Base-by-base conservation (phyloP, 2,888 invertebrate species). In the Andrena dorsata region DNA sequence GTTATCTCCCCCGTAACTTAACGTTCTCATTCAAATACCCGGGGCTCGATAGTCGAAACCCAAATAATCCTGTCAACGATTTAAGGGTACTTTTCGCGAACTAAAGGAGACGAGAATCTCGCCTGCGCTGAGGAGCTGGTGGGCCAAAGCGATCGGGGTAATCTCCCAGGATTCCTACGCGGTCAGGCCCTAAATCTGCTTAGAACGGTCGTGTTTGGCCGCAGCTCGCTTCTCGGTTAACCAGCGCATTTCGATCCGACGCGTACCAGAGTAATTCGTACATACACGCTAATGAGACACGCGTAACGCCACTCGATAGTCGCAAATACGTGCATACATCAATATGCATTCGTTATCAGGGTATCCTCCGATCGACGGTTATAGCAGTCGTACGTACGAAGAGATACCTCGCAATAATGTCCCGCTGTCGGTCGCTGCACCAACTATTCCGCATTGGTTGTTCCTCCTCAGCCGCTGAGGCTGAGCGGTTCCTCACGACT, bases 251-350 rank as follows among this genome's bases (percentile, higher is more conserved):
- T 82, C 86, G 78, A 84, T 84, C 76, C 71, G 30, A 70, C 86
- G 82, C 79, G 87, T 76, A 74, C 26, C 56, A 28, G 76, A 64
- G 82, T 74, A 78, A 84, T 86, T 86, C 80, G 73, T 77, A 75
- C 79, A 69, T 71, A 30, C 60, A 60, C 70, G 76, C 70, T 82
- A 86, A 86, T 85, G 86, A 86, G 78, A 86, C 84, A 74, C 72
- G 60, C 76, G 79, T 71, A 78, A 56, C 23, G 10, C 72, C 76
- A 30, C 53, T 30, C 68, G 72, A 77, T 80, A 71, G 68, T 70
- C 28, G 69, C 72, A 68, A 80, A 82, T 84, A 80, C 75, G 86
- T 76, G 64, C 26, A 26, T 26, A 35, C 53, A 51, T 23, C 65
- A 28, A 28, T 47, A 30, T 20, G 56, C 61, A 47, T 69, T 69